Base-by-base conservation (phyloP, 2,888 invertebrate genomes). In the Drosophila multiciliata region DNA sequence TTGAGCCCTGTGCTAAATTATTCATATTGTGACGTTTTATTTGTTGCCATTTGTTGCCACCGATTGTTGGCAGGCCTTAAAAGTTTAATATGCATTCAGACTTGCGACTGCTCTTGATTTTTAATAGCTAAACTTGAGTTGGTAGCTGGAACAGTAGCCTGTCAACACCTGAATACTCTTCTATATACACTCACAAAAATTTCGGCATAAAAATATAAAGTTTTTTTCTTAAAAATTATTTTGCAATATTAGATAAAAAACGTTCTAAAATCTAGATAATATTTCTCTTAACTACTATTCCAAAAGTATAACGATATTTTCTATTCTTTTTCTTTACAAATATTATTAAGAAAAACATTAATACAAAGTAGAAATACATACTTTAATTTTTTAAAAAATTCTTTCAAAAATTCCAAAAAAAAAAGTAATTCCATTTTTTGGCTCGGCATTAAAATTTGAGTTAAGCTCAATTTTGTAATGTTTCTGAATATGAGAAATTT, bases 21-120 rank as follows among this genome's bases (percentile, higher is more conserved):
- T 86, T 77, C 76, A 79, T 78, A 86, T 86, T 83, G 79, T 75
- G 73, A 68, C 49, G 57, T 81, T 86, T 83, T 83, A 81, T 83
- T 83, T 83, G 73, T 66, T 66, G 45, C 64, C 63, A 52, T 72
- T 73, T 64, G 72, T 66, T 73, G 76, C 54, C 64, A 57, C 57
- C 53, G n/a, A 45, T 61, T 66, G 73, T 73, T 73, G 87, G 75
- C 83, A 79, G 75, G 84, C 84, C 82, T 79, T 83, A 72, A 86
- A 82, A 82, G 66, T 75, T 81, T 73, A 82, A 79, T 60, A 70
- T 42, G 26, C n/a, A 38, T 29, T 29, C 38, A 33, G 70, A 57
- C 64, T 58, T 45, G 55, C 11, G 54, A 15, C 33, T 23, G 36
- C 35, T 40, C 50, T 53, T 45, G 42, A 36, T 50, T 58, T 75